Evolutionary conservation across 2,888 invertebrate genomes (phyloP).

Genomic region (Polyommatus iphigenia): DNA sequence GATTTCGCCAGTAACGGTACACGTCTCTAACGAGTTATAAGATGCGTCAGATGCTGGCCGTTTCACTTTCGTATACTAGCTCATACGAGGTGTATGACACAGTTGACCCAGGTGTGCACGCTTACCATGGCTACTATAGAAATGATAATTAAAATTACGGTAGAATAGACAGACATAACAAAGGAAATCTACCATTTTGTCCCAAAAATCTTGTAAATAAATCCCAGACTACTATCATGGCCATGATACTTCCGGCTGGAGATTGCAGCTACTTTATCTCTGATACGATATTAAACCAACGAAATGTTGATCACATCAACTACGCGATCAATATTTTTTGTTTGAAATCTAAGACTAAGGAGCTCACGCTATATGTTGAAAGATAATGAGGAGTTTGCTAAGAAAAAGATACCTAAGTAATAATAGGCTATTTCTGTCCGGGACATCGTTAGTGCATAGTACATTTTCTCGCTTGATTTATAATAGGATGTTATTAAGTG

Average conservation of each 20-base stretch:
- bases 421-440: constrained; percentile 10
- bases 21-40: constrained; percentile 39
- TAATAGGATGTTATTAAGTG: constrained; percentile 18
- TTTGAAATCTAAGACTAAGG: too few relatives aligned
- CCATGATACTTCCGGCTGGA: too few relatives aligned
- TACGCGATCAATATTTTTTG: too few relatives aligned
- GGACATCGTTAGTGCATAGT: constrained; percentile 9
- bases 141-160: not conserved
- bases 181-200: not conserved
- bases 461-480: constrained; percentile 2
- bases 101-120: not conserved
- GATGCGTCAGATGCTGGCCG: constrained; percentile 45
- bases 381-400: not conserved
- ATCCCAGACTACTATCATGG: too few relatives aligned
- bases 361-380: not conserved
- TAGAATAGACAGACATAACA: not conserved
- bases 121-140: not conserved
- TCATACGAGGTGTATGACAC: not conserved
- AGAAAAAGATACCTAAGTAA: not conserved
- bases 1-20: constrained; percentile 75
- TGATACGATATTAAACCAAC: not conserved
- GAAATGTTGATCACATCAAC: not conserved
- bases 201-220: not conserved
- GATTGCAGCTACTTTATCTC: not conserved
- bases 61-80: constrained; percentile 67